phyloP scores from a whole-genome alignment of 2,888 invertebrate species.

The Gandaritis pyraliata region DNA sequence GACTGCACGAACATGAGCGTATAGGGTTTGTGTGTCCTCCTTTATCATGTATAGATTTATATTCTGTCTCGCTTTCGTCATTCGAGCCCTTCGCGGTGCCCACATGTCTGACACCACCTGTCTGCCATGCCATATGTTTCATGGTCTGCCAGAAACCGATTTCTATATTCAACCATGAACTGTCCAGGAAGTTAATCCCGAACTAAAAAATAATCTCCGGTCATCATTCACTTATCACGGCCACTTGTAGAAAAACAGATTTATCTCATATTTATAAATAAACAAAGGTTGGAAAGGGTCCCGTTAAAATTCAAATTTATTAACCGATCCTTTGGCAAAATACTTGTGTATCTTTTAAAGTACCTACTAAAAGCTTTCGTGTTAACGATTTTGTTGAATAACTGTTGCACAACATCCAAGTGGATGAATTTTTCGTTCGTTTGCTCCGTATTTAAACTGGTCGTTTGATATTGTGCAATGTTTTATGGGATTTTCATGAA shows the following conservation, averaged over 20 bases:
- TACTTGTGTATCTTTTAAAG: conserved; percentile 57
- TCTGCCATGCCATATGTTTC: conserved; percentile 60
- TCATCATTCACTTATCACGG: conserved; percentile 40
- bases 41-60: conserved; percentile 55
- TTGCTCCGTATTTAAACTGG: conserved; percentile 47
- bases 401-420: conserved; percentile 60
- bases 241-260: conserved; percentile 44
- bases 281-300: conserved; percentile 47
- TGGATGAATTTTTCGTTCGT: conserved; percentile 48
- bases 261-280: conserved; percentile 44
- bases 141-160: conserved; percentile 43
- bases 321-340: conserved; percentile 49
- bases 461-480: conserved; percentile 67
- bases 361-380: conserved; percentile 66
- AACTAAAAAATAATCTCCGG: conserved; percentile 38
- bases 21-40: conserved; percentile 58
- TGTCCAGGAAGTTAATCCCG: conserved; percentile 59
- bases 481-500: conserved; percentile 67
- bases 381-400: conserved; percentile 53
- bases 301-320: conserved; percentile 49
- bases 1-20: conserved; percentile 41
- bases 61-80: conserved; percentile 60
- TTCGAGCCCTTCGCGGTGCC: conserved; percentile 70
- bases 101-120: conserved; percentile 76
- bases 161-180: conserved; percentile 58